Evolutionary conservation across 2,113 vertebrate species (phyloP), one percentile per base, ranked within the genome.

Genomic region (Phaetusa simplex): DNA sequence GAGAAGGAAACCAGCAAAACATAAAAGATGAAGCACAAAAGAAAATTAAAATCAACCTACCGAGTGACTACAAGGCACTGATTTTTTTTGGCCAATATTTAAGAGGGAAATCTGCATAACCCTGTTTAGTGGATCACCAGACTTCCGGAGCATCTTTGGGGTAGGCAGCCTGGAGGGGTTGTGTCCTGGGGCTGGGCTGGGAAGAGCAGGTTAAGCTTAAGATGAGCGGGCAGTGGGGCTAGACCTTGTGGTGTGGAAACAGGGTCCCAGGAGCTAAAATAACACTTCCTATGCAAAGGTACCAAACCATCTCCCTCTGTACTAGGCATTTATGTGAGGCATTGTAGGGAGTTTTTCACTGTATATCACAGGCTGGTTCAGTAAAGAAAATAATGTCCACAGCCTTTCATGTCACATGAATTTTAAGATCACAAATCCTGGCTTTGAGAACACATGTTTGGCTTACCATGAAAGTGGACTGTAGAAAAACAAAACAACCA

Each of bases 291-390:
- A 17, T 9, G 56, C 64, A 49, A 12, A 19, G 27, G 6, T 50
- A 76, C 15, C 11, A 45, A 42, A 8, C 20, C 7, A 1, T 7
- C 27, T 40, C n/a, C 18, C 56, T 59, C 38, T 27, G 40, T 29
- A 24, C 29, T 16, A 0, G 0, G 14, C 20, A 30, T 38, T 53
- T 52, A 14, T 4, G 2, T 18, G 26, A 0, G 3, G 30, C 34
- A 32, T 3, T 43, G 50, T 34, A 7, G 7, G 34, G 5, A 65
- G 3, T 5, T 6, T 76, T 84, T 64, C 55, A 34, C 3, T 0
- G 19, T 26, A 9, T 8, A 9, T 45, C 62, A 12, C 90, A 45
- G n/a, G 11, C 9, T 11, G 15, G 9, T 80, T 53, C 79, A 56
- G 7, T 19, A 30, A 74, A 58, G 70, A n/a, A 76, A 88, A 82